phyloP scores from a whole-genome alignment of 23 tunicate genomes.

The Halocynthia aurantium region DNA sequence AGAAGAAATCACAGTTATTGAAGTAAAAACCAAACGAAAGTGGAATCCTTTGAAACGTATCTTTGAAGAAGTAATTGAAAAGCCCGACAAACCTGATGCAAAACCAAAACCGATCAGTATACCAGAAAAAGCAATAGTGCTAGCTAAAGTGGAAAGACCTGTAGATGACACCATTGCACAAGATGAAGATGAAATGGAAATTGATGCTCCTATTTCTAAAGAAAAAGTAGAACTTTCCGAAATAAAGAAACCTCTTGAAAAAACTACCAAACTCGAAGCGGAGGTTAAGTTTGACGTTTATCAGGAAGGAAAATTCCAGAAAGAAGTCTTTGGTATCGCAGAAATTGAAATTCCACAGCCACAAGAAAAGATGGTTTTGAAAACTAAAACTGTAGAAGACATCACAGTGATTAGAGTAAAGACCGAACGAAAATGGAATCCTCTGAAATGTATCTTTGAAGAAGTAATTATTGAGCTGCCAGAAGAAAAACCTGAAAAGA shows the following conservation, averaged over 20 bases:
- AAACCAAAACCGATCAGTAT: neutral
- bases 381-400: conserved; percentile 11
- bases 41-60: conserved; percentile 61
- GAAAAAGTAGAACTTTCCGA: no score
- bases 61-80: conserved; percentile 40
- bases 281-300: no score
- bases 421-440: conserved; percentile 44
- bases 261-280: no score
- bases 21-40: conserved; percentile 33
- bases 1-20: neutral
- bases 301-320: no score
- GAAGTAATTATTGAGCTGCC: conserved; percentile 31
- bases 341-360: neutral
- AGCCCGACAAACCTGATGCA: neutral
- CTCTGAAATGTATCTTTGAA: conserved; percentile 37
- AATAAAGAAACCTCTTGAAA: no score
- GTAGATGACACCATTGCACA: neutral
- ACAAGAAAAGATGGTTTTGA: neutral
- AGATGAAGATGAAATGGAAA: no score
- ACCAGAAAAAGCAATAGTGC: neutral
- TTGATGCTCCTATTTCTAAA: neutral
- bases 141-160: neutral
- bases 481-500: neutral
- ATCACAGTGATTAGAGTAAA: conserved; percentile 9
- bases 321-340: no score